Evolutionary conservation across 2,797 vertebrate genomes (phyloP).

Genomic region (Thripadectes ignobilis): DNA sequence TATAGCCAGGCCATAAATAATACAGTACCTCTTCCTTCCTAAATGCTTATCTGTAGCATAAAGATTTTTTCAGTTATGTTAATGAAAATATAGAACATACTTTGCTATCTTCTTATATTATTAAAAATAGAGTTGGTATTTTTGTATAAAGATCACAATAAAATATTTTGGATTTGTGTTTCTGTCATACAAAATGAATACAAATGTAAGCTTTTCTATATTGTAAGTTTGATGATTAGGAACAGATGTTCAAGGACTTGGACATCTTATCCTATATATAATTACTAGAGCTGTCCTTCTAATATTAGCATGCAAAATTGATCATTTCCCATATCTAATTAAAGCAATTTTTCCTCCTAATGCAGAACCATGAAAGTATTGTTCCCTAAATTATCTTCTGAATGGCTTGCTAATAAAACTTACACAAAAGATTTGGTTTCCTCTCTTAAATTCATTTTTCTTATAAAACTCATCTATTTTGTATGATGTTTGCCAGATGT

Average conservation of each 20-base stretch:
- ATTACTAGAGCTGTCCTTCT: constrained; percentile 1
- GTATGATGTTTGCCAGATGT: background rate
- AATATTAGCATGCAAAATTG: constrained; percentile 23
- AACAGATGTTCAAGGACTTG: background rate
- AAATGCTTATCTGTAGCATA: background rate
- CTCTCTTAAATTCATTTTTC: constrained; percentile 16
- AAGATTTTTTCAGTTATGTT: background rate
- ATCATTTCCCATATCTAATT: constrained; percentile 44
- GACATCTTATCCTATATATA: background rate
- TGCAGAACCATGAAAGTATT: background rate
- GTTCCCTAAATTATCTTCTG: background rate
- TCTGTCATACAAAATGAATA: background rate
- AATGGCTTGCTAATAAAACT: constrained; percentile 16
- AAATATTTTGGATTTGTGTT: background rate
- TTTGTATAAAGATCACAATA: background rate
- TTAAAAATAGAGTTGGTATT: background rate
- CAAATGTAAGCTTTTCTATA: background rate
- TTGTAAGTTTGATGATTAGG: background rate
- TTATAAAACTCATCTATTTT: background rate
- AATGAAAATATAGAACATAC: background rate
- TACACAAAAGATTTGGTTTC: constrained; percentile 1
- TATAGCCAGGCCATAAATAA: background rate
- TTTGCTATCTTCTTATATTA: background rate
- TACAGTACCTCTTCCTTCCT: background rate
- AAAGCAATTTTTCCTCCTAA: constrained; percentile 31